Conservation (phyloP, 2,888 invertebrate genomes). For the Philonicus albiceps region DNA sequence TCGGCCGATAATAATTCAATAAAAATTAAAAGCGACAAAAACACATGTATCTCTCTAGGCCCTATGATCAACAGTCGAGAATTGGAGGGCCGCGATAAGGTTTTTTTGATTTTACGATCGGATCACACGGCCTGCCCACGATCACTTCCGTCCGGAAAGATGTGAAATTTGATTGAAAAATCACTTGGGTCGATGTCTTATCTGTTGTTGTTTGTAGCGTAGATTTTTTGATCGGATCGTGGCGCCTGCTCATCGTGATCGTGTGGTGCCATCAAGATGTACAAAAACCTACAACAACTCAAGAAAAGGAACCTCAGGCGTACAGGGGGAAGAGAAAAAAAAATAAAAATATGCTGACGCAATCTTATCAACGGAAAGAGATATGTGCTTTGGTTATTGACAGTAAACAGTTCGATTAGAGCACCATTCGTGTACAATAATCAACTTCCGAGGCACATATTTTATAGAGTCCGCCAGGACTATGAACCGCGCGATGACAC, state of each 20-base stretch:
- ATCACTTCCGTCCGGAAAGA: slow-evolving; percentile 25
- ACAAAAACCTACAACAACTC: not conserved
- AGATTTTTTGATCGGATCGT: not conserved
- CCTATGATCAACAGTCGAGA: not conserved
- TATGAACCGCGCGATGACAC: not conserved
- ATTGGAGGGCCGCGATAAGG: not conserved
- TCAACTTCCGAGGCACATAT: not conserved
- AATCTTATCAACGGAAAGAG: slow-evolving; percentile 17
- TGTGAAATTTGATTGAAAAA: slow-evolving; percentile 24
- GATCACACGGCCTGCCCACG: not conserved
- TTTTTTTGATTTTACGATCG: not conserved
- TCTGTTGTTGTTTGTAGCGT: not conserved
- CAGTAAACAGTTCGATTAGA: slow-evolving; percentile 19
- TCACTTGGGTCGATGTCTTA: not conserved
- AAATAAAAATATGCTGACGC: not conserved
- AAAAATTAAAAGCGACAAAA: not conserved
- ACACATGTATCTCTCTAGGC: not conserved
- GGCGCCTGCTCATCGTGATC: not conserved
- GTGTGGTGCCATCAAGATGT: not conserved
- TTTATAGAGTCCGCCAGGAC: not conserved
- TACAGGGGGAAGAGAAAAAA: not conserved
- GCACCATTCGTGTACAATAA: not conserved
- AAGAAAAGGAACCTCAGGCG: not conserved
- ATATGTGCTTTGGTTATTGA: slow-evolving; percentile 2
- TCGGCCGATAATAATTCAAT: not conserved